These are phyloP conservation scores for Drosophila basisetae DNA, from an alignment of 2,888 invertebrate species.

Conservation along the genomic window DNA sequence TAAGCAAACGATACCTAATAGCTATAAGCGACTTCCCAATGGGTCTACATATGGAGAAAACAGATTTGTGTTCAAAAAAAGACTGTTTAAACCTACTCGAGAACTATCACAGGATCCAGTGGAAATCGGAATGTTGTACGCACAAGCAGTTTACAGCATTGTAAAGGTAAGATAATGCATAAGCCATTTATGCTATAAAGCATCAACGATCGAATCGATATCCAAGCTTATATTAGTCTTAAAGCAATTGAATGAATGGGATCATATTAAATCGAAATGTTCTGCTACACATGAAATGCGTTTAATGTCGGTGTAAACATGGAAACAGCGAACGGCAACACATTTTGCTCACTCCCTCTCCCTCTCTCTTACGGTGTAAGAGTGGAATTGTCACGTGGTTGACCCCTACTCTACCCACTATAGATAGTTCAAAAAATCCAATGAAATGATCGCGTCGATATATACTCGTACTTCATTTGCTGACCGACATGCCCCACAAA, in stretches of 20 bases:
- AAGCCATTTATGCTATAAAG: background rate
- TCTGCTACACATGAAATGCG: too few species aligned
- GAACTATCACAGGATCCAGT: conserved; percentile 97
- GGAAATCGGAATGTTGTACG: conserved; percentile 96
- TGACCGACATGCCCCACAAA: background rate
- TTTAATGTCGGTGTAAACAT: too few species aligned
- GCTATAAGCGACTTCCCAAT: conserved; percentile 88
- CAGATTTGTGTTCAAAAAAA: conserved; percentile 95
- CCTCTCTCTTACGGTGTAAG: background rate
- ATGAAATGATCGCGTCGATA: background rate
- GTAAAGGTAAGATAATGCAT: conserved; percentile 90
- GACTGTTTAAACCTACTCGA: conserved; percentile 94
- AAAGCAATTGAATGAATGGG: background rate
- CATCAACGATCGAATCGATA: background rate
- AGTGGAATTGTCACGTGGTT: background rate
- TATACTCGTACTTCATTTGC: background rate
- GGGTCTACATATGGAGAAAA: conserved; percentile 94
- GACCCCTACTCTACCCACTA: background rate
- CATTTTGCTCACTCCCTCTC: background rate
- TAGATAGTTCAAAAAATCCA: background rate
- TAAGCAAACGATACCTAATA: conserved; percentile 87
- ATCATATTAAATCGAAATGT: background rate
- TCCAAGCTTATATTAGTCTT: background rate
- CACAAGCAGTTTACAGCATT: conserved; percentile 97
- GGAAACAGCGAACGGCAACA: background rate